Evolutionary conservation across 2,888 invertebrate species (phyloP).

Genomic region (Pachydiplax longipennis): DNA sequence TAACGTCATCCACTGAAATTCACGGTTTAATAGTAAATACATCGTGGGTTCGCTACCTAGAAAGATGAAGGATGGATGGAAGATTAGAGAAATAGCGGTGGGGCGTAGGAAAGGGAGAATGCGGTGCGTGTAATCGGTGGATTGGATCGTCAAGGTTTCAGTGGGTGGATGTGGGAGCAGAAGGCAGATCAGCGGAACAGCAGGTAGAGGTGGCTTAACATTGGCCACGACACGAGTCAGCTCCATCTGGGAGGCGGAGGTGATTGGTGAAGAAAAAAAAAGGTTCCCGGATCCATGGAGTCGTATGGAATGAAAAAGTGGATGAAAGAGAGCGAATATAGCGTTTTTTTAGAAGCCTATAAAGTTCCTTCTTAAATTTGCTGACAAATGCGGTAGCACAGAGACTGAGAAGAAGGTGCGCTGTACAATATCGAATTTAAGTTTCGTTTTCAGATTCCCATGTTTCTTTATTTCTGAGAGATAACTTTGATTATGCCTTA

Average conservation of each 20-base stretch:
- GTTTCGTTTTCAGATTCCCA: too few relatives aligned
- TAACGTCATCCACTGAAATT: too few relatives aligned
- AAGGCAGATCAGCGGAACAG: background rate
- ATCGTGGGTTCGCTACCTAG: background rate
- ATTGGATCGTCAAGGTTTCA: background rate
- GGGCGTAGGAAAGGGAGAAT: background rate
- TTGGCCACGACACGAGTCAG: background rate
- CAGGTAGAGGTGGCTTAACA: background rate
- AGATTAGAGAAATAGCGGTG: background rate
- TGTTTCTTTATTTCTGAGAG: too few relatives aligned
- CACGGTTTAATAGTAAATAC: too few relatives aligned
- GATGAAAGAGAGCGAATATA: background rate
- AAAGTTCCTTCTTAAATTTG: too few relatives aligned
- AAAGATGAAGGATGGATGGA: background rate
- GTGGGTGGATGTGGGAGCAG: background rate
- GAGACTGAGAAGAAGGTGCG: too few relatives aligned
- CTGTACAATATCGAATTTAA: too few relatives aligned
- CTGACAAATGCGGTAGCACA: too few relatives aligned
- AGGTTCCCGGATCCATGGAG: background rate
- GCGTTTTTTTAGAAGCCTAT: too few relatives aligned
- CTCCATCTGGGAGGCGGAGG: background rate
- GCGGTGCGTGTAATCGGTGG: background rate
- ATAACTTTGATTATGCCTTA: too few relatives aligned
- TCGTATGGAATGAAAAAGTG: background rate
- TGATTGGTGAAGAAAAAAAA: background rate